phyloP scores from a whole-genome alignment of 2,888 invertebrate species.

The Yponomeuta malinellus region DNA sequence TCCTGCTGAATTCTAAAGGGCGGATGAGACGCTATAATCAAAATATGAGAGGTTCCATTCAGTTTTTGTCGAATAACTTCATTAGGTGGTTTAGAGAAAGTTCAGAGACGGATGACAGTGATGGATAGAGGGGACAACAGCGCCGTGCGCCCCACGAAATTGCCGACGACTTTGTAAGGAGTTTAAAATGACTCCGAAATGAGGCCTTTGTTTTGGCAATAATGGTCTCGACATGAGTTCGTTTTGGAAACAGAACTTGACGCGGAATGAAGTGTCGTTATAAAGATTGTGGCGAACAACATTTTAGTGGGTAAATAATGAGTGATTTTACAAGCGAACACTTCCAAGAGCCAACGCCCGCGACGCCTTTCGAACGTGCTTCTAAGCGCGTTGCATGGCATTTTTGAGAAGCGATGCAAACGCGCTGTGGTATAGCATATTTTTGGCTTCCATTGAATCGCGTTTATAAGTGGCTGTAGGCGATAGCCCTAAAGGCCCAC shows the following conservation, averaged over 20 bases:
- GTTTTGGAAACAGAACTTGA: background rate
- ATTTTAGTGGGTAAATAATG: background rate
- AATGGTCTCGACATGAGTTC: background rate
- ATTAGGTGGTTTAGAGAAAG: constrained; percentile 25
- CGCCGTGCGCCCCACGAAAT: background rate
- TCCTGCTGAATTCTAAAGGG: constrained; percentile 4
- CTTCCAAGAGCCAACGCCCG: no score
- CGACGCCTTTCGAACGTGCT: no score
- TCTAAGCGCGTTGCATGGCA: no score
- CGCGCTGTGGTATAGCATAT: no score
- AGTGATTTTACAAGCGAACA: no score
- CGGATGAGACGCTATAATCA: background rate
- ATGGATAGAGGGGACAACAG: constrained; percentile 33
- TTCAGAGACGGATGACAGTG: constrained; percentile 33
- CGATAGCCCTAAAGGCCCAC: no score
- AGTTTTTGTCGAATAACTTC: constrained; percentile 36
- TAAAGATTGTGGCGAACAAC: no score
- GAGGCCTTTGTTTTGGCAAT: background rate
- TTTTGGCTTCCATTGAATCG: no score
- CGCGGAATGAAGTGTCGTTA: background rate
- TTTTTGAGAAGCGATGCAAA: no score
- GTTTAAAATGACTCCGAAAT: constrained; percentile 2
- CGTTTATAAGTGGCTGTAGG: no score
- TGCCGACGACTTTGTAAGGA: background rate
- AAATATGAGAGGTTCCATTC: constrained; percentile 18